Conservation (phyloP, 2,888 invertebrate species). For the Andrena haemorrhoa region DNA sequence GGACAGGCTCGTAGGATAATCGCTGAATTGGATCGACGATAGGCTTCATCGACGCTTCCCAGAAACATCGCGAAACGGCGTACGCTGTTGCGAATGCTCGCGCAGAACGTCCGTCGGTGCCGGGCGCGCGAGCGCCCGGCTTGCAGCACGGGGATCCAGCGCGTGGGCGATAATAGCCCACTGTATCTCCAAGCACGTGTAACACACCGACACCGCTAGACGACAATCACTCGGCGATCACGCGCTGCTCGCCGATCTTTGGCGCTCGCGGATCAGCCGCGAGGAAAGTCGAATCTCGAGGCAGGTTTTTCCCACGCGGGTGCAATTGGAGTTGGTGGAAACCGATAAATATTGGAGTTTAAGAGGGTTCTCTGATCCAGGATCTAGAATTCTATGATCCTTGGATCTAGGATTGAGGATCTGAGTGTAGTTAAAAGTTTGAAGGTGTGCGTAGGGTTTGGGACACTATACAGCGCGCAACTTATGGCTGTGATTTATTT, state of each 20-base stretch:
- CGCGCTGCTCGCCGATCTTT: neutral
- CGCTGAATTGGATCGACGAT: constrained; percentile 68
- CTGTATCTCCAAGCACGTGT: constrained; percentile 57
- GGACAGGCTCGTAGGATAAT: constrained; percentile 57
- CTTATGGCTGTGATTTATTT: no score
- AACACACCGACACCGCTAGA: constrained; percentile 43
- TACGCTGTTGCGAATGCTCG: constrained; percentile 25
- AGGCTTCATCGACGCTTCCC: constrained; percentile 55
- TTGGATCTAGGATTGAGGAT: no score
- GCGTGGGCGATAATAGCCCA: constrained; percentile 59
- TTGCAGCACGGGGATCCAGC: constrained; percentile 36
- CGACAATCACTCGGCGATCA: constrained; percentile 1
- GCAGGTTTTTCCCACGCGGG: neutral
- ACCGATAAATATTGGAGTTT: no score
- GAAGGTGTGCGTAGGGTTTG: no score
- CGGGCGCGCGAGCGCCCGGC: constrained; percentile 45
- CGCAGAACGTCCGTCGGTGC: constrained; percentile 27
- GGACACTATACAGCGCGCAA: no score
- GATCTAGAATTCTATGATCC: no score
- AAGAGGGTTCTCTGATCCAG: no score
- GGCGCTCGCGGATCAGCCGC: neutral
- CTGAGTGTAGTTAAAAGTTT: no score
- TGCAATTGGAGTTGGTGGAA: no score
- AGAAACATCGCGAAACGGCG: constrained; percentile 46
- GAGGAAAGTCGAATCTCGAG: neutral